Percentiles rank a stretch among this genome's conserved stretches.
Evolutionary conservation across 2,113 vertebrate genomes (phyloP).

Genomic region (Machaerirhynchus nigripectus): DNA sequence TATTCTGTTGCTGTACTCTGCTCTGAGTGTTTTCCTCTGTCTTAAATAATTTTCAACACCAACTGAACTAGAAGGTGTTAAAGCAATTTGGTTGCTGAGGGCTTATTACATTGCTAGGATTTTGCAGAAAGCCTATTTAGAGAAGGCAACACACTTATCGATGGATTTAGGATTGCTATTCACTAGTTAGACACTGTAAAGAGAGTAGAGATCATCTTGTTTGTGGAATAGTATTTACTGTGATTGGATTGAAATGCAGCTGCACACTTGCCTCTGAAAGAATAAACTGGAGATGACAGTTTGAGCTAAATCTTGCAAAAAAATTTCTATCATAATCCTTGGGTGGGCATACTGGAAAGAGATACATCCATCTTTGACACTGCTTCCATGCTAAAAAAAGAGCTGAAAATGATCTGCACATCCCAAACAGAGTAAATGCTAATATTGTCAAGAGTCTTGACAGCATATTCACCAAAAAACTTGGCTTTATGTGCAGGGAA

Average conservation of each 20-base stretch:
- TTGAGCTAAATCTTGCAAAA: neutral
- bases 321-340: neutral
- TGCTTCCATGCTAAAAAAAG: neutral
- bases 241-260: slow-evolving; percentile 18
- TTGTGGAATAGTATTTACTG: neutral
- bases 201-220: neutral
- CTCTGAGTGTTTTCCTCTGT: neutral
- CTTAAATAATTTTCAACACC: neutral
- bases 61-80: neutral
- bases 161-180: slow-evolving; percentile 16
- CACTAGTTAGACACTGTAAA: neutral
- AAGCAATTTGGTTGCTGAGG: neutral
- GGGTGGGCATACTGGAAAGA: neutral
- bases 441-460: neutral
- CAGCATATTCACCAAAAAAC: neutral
- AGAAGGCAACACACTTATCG: neutral
- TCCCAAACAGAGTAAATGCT: neutral
- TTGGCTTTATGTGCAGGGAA: neutral
- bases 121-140: slow-evolving; percentile 5
- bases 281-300: slow-evolving; percentile 8
- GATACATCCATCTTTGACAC: neutral
- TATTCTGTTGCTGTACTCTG: neutral
- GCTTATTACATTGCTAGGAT: neutral
- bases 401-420: neutral
- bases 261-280: neutral